A percentile compares a stretch with the other conserved stretches of the same genome.
These are phyloP conservation scores for Andrena haemorrhoa DNA, from an alignment of 2,888 invertebrate species.

Conservation along the genomic window DNA sequence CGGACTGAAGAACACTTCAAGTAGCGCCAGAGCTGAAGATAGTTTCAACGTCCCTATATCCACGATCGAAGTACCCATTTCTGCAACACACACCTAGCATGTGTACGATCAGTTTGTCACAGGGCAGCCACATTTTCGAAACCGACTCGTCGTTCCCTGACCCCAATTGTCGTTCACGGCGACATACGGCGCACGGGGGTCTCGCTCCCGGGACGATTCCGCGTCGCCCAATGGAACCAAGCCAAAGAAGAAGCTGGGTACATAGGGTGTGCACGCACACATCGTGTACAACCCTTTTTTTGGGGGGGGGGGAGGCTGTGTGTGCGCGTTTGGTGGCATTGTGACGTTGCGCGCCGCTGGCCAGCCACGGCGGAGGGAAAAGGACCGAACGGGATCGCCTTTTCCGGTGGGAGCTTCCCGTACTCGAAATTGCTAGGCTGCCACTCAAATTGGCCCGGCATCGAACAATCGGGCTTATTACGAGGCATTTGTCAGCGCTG, in stretches of 20 bases:
- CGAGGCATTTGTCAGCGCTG: slow-evolving; percentile 81
- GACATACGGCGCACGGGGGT: slow-evolving; percentile 77
- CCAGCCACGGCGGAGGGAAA: slow-evolving; percentile 61
- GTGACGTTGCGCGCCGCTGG: slow-evolving; percentile 43
- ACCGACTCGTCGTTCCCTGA: slow-evolving; percentile 36
- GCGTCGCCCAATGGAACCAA: slow-evolving; percentile 44
- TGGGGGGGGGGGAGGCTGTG: slow-evolving; percentile 21
- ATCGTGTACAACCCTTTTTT: slow-evolving; percentile 57
- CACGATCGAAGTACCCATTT: background rate
- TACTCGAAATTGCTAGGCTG: slow-evolving; percentile 81
- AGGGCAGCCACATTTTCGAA: slow-evolving; percentile 66
- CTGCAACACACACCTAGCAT: background rate
- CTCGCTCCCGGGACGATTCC: slow-evolving; percentile 31
- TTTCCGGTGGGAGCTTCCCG: slow-evolving; percentile 73
- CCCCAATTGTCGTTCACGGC: slow-evolving; percentile 36
- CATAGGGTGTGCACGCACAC: slow-evolving; percentile 1
- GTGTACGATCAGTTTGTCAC: slow-evolving; percentile 32
- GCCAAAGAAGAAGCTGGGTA: slow-evolving; percentile 39
- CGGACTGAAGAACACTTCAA: no score
- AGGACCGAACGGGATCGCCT: slow-evolving; percentile 68
- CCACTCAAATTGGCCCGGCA: slow-evolving; percentile 84
- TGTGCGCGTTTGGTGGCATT: slow-evolving; percentile 39
- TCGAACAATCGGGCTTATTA: slow-evolving; percentile 84
- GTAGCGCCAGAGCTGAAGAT: no score
- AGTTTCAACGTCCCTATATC: background rate